phyloP scores from a whole-genome alignment of 1,140 invertebrate genomes.

The Drosophila pseudoananassae region DNA sequence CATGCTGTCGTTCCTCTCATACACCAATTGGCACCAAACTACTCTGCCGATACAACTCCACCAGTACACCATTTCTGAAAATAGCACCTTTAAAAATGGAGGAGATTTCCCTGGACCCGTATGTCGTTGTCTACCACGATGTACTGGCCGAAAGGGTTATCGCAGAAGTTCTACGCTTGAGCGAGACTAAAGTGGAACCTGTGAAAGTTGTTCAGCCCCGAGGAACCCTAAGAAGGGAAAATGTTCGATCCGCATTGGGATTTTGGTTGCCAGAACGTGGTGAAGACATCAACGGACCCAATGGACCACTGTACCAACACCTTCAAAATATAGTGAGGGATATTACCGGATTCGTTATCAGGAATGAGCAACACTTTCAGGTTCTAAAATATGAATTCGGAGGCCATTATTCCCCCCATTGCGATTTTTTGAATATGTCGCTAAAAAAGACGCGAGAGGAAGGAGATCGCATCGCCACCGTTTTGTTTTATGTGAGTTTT shows the following conservation, averaged over 20 bases:
- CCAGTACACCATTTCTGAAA: conserved; percentile 89
- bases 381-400: conserved; percentile 88
- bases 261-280: conserved; percentile 88
- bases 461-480: conserved; percentile 55
- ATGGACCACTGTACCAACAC: conserved; percentile 84
- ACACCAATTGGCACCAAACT: conserved; percentile 84
- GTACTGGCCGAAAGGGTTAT: conserved; percentile 95
- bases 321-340: conserved; percentile 89
- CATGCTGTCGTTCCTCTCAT: background rate
- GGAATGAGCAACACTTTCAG: conserved; percentile 85
- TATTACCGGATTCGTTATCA: conserved; percentile 87
- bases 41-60: conserved; percentile 91
- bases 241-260: conserved; percentile 94
- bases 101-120: conserved; percentile 92
- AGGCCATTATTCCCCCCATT: conserved; percentile 89
- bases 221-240: background rate
- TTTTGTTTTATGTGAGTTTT: conserved; percentile 63
- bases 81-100: conserved; percentile 96
- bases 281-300: background rate
- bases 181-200: background rate
- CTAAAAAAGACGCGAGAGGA: too few relatives aligned
- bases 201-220: background rate
- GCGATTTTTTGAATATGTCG: conserved; percentile 86
- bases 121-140: conserved; percentile 94
- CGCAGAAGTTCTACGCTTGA: background rate